Percentiles rank a stretch among this genome's conserved stretches.
phyloP scores from a whole-genome alignment of 2,888 invertebrate species.

The Portevinia maculata region DNA sequence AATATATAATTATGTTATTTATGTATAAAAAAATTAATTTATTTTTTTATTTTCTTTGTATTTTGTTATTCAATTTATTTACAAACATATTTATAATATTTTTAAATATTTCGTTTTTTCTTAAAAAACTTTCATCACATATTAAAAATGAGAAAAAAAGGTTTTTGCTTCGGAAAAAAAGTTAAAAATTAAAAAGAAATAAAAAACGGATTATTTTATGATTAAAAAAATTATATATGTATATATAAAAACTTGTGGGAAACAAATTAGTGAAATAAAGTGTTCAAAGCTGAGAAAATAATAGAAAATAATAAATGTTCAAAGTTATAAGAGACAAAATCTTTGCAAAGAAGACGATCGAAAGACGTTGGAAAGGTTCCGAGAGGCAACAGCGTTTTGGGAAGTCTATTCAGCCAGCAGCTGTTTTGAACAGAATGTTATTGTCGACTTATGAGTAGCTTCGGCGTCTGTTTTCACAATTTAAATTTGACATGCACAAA shows the following conservation, averaged over 20 bases:
- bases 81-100: conserved; percentile 35
- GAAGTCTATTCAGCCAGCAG: too few relatives aligned
- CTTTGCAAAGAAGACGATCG: too few relatives aligned
- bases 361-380: too few relatives aligned
- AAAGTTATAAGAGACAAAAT: too few relatives aligned
- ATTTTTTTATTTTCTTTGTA: conserved; percentile 27
- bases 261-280: not conserved
- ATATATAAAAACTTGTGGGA: not conserved
- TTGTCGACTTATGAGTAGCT: too few relatives aligned
- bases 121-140: conserved; percentile 63
- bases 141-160: conserved; percentile 46
- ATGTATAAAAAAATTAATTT: conserved; percentile 35
- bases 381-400: too few relatives aligned
- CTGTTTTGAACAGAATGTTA: too few relatives aligned
- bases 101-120: conserved; percentile 35
- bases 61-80: conserved; percentile 52
- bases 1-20: conserved; percentile 52
- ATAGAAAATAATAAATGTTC: too few relatives aligned
- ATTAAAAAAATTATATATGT: not conserved
- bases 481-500: too few relatives aligned
- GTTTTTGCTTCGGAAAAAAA: conserved; percentile 7
- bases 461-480: too few relatives aligned
- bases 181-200: not conserved
- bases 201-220: not conserved
- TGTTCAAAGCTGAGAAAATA: too few relatives aligned